Base-by-base conservation (phyloP, 2,113 vertebrate species). In the Nothocercus nigrocapillus region DNA sequence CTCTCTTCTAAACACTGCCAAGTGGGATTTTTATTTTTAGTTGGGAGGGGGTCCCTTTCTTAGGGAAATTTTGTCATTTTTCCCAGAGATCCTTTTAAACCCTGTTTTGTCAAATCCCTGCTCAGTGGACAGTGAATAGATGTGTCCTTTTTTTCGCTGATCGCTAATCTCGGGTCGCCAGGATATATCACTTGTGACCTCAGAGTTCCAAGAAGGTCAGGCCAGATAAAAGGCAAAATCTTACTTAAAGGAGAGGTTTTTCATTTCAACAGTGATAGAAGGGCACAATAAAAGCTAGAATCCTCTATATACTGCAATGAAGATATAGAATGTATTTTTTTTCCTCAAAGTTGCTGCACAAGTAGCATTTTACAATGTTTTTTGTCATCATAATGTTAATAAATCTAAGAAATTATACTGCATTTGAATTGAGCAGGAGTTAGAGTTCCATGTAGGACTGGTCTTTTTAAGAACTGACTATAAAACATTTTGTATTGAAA, bases 201-300 rank as follows among this genome's bases (percentile, higher is more conserved):
- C 16, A 87, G 28, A 75, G 56, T 88, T 80, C 78, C 80, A 34
- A n/a, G 94, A 94, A 93, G 58, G 69, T 92, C 89, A 69, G 13
- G 11, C 40, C 72, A 40, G 66, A 89, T 94, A 95, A 96, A 90
- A 97, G 83, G 53, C 76, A 90, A 89, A 94, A 13, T 28, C n/a
- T 67, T 51, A 7, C 66, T 87, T 78, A 32, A 93, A 90, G 79
- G 68, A 82, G 30, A 90, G 59, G 19, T 45, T 93, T 87, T 95
- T 91, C 73, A 64, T 38, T 94, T 92, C 28, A 88, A 44, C 36
- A 86, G 68, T 40, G 67, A 87, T 73, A 85, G 73, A 89, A 54
- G 66, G 53, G 30, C 38, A 2, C 63, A 82, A 73, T 73, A 94
- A 96, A 88, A 91, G 62, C 61, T 38, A 34, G 27, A 85, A 73